Conservation (phyloP, 1,140 invertebrate species). For the Penaeus vannamei region DNA sequence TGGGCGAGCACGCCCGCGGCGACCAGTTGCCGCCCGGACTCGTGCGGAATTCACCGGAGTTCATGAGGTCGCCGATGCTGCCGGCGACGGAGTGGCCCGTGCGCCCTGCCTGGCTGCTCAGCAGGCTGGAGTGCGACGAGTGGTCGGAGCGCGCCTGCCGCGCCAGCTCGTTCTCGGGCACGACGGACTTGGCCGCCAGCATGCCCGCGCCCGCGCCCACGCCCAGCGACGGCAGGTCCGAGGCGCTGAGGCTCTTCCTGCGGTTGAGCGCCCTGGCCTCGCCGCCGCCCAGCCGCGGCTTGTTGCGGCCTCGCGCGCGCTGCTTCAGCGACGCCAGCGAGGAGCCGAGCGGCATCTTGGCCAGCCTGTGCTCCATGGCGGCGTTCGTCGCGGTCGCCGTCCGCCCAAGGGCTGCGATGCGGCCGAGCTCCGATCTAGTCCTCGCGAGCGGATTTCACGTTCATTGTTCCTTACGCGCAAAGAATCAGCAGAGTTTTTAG, state of each 20-base stretch:
- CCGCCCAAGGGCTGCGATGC: too few relatives aligned
- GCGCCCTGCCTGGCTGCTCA: conserved; percentile 20
- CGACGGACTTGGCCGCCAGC: conserved; percentile 18
- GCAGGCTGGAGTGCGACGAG: conserved; percentile 51
- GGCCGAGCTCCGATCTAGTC: too few relatives aligned
- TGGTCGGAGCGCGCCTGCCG: conserved; percentile 52
- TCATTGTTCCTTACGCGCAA: too few relatives aligned
- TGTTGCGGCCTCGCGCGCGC: too few relatives aligned
- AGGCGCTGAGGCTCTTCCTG: conserved; percentile 62
- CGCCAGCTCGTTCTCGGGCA: conserved; percentile 59
- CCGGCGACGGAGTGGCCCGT: conserved; percentile 39
- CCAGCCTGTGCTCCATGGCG: too few relatives aligned
- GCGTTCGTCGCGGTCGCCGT: too few relatives aligned
- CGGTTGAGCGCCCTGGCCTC: conserved; percentile 41
- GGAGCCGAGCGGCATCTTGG: too few relatives aligned
- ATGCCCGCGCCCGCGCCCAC: background rate
- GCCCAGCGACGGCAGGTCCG: conserved; percentile 53
- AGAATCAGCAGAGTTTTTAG: too few relatives aligned
- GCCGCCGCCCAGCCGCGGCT: background rate
- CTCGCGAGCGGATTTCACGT: too few relatives aligned
- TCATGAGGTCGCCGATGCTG: conserved; percentile 64
- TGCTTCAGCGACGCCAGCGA: too few relatives aligned
- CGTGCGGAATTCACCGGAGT: conserved; percentile 58
- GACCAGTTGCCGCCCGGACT: conserved; percentile 41
- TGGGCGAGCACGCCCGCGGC: conserved; percentile 57